Conservation (phyloP, 2,888 invertebrate species). For the Balanococcus diminutus region DNA sequence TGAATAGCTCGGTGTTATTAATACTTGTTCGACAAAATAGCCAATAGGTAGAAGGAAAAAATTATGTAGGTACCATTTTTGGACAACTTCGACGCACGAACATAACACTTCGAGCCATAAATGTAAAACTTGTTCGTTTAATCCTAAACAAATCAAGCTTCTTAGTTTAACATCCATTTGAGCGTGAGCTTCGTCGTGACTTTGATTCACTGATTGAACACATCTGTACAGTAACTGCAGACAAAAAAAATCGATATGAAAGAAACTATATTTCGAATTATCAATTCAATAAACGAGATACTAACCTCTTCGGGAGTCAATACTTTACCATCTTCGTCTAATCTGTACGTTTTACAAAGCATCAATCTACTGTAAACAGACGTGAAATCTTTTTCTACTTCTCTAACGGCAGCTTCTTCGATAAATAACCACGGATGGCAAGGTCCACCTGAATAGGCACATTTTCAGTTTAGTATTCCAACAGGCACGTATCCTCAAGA, state of each 20-base stretch:
- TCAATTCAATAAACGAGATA: too few species aligned
- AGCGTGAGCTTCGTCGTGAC: slow-evolving; percentile 93
- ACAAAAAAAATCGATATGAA: slow-evolving; percentile 58
- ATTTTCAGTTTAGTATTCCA: not conserved
- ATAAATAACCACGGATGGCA: slow-evolving; percentile 99
- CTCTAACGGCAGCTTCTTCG: slow-evolving; percentile 94
- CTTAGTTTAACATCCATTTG: slow-evolving; percentile 99
- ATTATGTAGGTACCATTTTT: slow-evolving; percentile 85
- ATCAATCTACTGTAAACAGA: slow-evolving; percentile 97
- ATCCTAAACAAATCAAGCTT: slow-evolving; percentile 90
- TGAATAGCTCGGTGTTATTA: not conserved
- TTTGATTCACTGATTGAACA: slow-evolving; percentile 93
- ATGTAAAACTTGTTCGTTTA: slow-evolving; percentile 97
- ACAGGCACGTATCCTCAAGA: not conserved
- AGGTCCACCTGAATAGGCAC: slow-evolving; percentile 71
- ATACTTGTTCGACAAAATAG: not conserved
- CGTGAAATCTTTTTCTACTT: slow-evolving; percentile 97
- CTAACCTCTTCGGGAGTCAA: slow-evolving; percentile 93
- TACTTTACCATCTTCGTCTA: slow-evolving; percentile 99
- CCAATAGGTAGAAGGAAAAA: not conserved
- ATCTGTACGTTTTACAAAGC: slow-evolving; percentile 94
- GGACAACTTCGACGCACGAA: slow-evolving; percentile 89
- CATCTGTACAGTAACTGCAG: slow-evolving; percentile 81
- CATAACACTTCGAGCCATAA: slow-evolving; percentile 98
- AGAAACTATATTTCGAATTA: not conserved